Evolutionary conservation across 1,140 invertebrate species (phyloP).

Genomic region (Tetragnatha versicolor): DNA sequence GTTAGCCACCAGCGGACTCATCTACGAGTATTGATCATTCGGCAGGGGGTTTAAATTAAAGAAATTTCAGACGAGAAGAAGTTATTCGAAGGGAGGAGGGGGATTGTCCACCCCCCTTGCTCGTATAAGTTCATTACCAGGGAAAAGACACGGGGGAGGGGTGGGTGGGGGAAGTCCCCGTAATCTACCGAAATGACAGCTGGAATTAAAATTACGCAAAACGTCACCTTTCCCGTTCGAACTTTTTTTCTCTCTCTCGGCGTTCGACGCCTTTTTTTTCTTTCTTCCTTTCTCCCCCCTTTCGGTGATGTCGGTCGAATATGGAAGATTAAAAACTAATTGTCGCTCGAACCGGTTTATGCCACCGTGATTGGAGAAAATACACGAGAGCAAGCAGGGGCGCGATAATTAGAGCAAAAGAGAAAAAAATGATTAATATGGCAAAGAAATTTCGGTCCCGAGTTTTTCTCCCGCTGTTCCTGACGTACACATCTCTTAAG

Average conservation of each 20-base stretch:
- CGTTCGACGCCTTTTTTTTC: background rate
- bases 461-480: slow-evolving; percentile 17
- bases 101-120: background rate
- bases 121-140: slow-evolving; percentile 48
- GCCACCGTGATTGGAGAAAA: slow-evolving; percentile 54
- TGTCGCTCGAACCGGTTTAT: slow-evolving; percentile 54
- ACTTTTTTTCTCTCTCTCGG: slow-evolving; percentile 21
- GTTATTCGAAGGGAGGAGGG: background rate
- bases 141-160: slow-evolving; percentile 17
- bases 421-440: slow-evolving; percentile 54
- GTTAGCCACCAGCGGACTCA: slow-evolving; percentile 21
- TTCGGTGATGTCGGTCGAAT: slow-evolving; percentile 52
- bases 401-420: slow-evolving; percentile 45
- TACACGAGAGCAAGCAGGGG: slow-evolving; percentile 31
- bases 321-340: slow-evolving; percentile 56
- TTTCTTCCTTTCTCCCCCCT: background rate
- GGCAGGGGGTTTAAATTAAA: slow-evolving; percentile 53
- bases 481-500: slow-evolving; percentile 19
- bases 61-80: slow-evolving; percentile 33
- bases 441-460: slow-evolving; percentile 52
- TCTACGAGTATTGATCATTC: slow-evolving; percentile 30
- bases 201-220: slow-evolving; percentile 55
- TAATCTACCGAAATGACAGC: slow-evolving; percentile 55
- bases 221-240: slow-evolving; percentile 41
- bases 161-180: background rate